These are phyloP conservation scores for Apamea epomidion DNA, from an alignment of 2,888 invertebrate genomes.

Conservation along the genomic window DNA sequence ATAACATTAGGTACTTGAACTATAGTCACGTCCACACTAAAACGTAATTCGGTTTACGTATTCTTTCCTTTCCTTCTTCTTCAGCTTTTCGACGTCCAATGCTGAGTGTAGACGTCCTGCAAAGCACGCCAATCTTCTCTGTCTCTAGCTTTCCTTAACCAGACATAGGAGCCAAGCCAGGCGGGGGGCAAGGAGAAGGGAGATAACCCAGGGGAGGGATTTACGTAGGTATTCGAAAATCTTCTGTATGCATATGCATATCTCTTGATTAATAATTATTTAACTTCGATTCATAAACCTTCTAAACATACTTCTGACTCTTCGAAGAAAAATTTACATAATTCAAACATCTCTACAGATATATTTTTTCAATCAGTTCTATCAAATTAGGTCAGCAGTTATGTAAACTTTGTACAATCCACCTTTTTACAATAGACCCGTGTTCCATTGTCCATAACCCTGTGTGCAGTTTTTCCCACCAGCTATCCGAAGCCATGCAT, in stretches of 20 bases:
- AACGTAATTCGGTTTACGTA: background rate
- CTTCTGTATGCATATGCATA: background rate
- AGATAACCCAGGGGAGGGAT: background rate
- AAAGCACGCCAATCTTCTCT: too few species aligned
- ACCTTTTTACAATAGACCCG: background rate
- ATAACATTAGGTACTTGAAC: too few species aligned
- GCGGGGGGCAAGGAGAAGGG: too few species aligned
- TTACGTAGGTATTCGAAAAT: background rate
- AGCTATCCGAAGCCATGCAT: background rate
- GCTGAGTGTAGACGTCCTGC: too few species aligned
- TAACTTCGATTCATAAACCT: background rate
- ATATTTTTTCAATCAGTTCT: background rate
- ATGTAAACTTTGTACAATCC: background rate
- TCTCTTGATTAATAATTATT: background rate
- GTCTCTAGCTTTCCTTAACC: too few species aligned
- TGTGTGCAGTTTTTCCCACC: background rate
- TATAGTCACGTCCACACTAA: background rate
- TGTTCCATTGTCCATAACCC: background rate
- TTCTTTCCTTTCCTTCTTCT: too few species aligned
- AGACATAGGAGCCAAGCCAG: too few species aligned
- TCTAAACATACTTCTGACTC: background rate
- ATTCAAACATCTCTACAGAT: background rate
- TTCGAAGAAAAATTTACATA: background rate
- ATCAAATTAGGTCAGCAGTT: background rate
- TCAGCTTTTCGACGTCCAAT: too few species aligned